Conservation (phyloP, 2,113 vertebrate genomes). For the Chelonoidis abingdonii region DNA sequence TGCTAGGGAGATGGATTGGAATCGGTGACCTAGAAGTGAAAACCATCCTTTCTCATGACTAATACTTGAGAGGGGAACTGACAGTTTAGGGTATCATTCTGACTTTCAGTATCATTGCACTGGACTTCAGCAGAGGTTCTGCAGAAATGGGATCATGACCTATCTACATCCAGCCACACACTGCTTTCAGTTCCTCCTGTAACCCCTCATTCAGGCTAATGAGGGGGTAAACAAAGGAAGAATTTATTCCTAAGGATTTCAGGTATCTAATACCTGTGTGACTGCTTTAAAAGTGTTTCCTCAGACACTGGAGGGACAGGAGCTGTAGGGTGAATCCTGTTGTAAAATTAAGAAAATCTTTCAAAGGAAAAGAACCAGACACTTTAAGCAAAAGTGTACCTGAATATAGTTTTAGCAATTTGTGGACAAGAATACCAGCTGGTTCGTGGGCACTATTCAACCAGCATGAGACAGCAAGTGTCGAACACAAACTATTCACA, state of each 20-base stretch:
- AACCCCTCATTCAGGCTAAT: background rate
- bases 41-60: background rate
- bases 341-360: too few relatives aligned
- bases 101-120: background rate
- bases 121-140: background rate
- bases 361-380: background rate
- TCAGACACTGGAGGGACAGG: background rate
- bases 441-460: background rate
- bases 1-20: background rate
- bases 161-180: accelerated
- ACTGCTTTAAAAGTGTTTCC: background rate
- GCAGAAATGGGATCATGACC: background rate
- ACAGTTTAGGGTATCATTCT: background rate
- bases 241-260: background rate
- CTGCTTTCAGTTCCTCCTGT: accelerated
- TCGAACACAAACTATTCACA: background rate
- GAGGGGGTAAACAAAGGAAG: background rate
- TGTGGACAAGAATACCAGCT: background rate
- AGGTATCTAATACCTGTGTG: background rate
- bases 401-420: background rate
- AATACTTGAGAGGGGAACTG: background rate
- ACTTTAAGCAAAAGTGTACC: background rate
- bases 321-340: background rate
- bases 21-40: background rate
- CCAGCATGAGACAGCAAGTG: background rate